A percentile compares a stretch with the other conserved stretches of the same genome.
Evolutionary conservation across 2,797 vertebrate species (phyloP).

Genomic region (Pteronotus mesoamericanus): DNA sequence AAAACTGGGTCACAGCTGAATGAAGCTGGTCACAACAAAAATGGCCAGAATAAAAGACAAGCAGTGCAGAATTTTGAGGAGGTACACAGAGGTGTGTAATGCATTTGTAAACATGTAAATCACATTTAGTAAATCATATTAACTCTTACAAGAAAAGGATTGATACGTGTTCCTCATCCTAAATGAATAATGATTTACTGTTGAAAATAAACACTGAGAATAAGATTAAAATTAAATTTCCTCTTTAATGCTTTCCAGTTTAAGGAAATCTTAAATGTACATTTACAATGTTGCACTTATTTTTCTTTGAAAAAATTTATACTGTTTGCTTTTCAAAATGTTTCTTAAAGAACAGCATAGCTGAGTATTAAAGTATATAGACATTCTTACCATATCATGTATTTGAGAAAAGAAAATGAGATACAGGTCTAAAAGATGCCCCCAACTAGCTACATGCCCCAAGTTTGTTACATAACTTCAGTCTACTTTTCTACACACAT

Average conservation of each 20-base stretch:
- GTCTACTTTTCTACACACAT: background rate
- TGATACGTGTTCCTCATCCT: background rate
- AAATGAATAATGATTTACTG: background rate
- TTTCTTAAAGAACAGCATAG: background rate
- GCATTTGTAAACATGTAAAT: background rate
- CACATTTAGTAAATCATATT: background rate
- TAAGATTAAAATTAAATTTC: background rate
- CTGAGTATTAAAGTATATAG: background rate
- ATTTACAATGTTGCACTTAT: background rate
- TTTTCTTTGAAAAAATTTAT: background rate
- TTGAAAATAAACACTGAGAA: background rate
- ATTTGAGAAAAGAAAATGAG: background rate
- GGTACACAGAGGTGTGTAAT: background rate
- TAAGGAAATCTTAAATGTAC: background rate
- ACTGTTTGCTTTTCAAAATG: background rate
- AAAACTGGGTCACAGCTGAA: background rate
- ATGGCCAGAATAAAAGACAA: background rate
- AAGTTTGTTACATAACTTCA: background rate
- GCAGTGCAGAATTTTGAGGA: rapidly evolving
- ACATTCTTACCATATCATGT: background rate
- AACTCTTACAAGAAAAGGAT: background rate
- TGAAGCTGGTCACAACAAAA: background rate
- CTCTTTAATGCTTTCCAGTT: background rate
- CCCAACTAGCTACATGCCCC: background rate
- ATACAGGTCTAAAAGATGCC: background rate